Base-by-base conservation (phyloP, 2,113 vertebrate genomes). In the Dromiciops gliroides region DNA sequence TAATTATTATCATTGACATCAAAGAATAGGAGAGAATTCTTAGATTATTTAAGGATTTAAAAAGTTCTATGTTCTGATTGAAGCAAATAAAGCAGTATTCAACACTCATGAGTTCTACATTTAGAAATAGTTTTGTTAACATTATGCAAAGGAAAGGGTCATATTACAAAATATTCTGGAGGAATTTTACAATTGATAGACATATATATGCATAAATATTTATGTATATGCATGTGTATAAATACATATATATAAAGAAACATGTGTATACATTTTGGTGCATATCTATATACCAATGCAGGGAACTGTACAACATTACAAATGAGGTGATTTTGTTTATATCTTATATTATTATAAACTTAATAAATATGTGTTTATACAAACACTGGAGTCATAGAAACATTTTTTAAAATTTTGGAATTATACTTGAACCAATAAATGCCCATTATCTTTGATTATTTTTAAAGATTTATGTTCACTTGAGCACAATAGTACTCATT, bases 1-100 rank as follows among this genome's bases (percentile, higher is more conserved):
- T 97, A 94, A 96, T 98, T 97, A 97, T 96, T 91, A 96, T 95
- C 96, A 90, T 96, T 90, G 92, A 94, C 48, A 51, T 95, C 92
- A 97, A 97, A 93, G 92, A 96, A 97, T 44, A 92, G 93, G 28
- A 91, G 92, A 96, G 89, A 94, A 94, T 60, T 24, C 90, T 96
- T 91, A 90, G 90, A 89, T 96, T 92, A 93, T 94, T 98, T 97
- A 94, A 92, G 93, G 94, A 96, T 96, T 97, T 97, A 93, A 92
- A 75, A 97, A 97, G 31, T 95, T 93, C 53, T 96, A 44, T 95
- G 26, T 97, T 96, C 90, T 88, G 51, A 90, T 91, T 53, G 60
- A 94, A 95, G 53, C 95, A 51, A 16, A 88, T 49, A 92, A 91
- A 48, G 12, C 16, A 52, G n/a, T 48, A 51, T 23, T 94, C 67